Evolutionary conservation across 2,797 vertebrate genomes (phyloP).

Genomic region (Poecile montanus): DNA sequence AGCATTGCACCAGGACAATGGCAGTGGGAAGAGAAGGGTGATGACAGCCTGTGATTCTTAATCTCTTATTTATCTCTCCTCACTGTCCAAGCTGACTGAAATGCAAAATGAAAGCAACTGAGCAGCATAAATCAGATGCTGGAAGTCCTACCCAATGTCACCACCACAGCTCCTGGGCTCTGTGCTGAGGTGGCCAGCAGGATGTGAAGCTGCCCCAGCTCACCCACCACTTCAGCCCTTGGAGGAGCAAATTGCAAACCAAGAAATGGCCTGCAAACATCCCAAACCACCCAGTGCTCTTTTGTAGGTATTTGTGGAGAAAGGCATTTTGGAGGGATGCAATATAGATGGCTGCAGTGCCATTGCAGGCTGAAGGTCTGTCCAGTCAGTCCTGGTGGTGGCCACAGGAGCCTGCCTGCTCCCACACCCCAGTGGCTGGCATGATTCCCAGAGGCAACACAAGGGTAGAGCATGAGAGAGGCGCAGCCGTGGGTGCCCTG

Average conservation of each 20-base stretch:
- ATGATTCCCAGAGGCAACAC: background rate
- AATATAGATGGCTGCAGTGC: background rate
- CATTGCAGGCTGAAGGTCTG: background rate
- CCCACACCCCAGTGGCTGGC: background rate
- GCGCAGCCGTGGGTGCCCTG: rapidly evolving
- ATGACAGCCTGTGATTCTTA: conserved; percentile 15
- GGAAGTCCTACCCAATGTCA: background rate
- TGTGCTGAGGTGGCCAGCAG: background rate
- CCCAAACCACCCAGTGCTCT: background rate
- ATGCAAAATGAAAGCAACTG: background rate
- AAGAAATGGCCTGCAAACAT: background rate
- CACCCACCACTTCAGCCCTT: background rate
- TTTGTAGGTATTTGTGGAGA: background rate
- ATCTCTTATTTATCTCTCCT: background rate
- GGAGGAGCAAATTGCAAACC: background rate
- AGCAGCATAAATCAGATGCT: background rate
- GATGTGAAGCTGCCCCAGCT: background rate
- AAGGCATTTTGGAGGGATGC: background rate
- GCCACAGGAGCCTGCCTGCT: background rate
- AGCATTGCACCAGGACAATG: background rate
- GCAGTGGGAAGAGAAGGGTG: background rate
- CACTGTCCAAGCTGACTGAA: conserved; percentile 26
- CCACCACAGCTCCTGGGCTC: background rate
- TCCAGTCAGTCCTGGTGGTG: background rate
- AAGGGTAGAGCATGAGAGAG: background rate